phyloP scores from a whole-genome alignment of 2,888 invertebrate genomes.

The Heteropelma amictum region DNA sequence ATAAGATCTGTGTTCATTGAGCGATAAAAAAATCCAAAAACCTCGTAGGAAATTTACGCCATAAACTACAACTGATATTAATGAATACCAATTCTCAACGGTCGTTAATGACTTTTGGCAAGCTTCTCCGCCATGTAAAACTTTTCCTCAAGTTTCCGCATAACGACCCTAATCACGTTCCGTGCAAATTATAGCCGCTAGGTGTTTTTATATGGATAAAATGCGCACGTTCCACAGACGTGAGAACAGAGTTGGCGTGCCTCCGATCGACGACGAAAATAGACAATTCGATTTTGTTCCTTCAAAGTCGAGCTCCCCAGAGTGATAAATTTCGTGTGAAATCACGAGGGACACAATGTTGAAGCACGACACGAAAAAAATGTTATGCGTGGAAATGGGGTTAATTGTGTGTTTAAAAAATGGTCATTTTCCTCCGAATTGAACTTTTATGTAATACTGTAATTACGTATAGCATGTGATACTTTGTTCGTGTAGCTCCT shows the following conservation, averaged over 20 bases:
- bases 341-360: no score
- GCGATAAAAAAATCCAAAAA: no score
- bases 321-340: constrained; percentile 22
- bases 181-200: background rate
- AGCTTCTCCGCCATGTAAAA: no score
- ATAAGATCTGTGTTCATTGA: no score
- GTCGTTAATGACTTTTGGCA: no score
- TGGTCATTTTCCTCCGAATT: background rate
- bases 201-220: background rate
- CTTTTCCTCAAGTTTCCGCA: no score
- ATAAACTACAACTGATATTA: no score
- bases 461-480: no score
- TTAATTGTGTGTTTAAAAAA: background rate
- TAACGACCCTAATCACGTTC: background rate
- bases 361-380: no score
- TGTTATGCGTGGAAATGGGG: background rate
- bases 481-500: no score
- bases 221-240: background rate
- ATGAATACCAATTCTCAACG: no score
- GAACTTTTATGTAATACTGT: background rate
- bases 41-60: no score
- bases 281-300: constrained; percentile 47
- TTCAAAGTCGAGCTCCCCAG: background rate
- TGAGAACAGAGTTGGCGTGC: constrained; percentile 13
- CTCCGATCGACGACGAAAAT: constrained; percentile 40